Evolutionary conservation across 2,888 invertebrate genomes (phyloP), one percentile per base, ranked within the genome.

Genomic region (Portevinia maculata): DNA sequence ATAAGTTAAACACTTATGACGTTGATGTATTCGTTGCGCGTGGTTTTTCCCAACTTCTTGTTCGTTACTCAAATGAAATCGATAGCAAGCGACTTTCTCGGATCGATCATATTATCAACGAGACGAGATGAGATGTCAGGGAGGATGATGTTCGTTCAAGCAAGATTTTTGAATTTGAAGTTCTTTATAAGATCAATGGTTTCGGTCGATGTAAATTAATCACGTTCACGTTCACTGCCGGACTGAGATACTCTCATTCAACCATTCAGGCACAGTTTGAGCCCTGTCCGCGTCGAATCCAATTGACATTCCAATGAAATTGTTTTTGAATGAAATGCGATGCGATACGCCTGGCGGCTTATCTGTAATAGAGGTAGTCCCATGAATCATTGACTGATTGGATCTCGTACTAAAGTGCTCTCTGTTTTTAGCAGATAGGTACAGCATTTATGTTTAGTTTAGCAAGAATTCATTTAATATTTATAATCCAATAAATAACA

Each of bases 1-100:
- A 57, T 69, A 74, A 74, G 69, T 75, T 74, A 64, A 69, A 70
- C 64, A 73, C 71, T 75, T 64, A 70, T 75, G 64, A 81, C 59
- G 64, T 65, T 64, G 46, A 28, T 24, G 70, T 75, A 52, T 67
- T 59, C 46, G 32, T 65, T 57, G 32, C 28, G 52, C 39, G 39
- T 15, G 1, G 17, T 53, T 52, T 34, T 44, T 73, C 9, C 21
- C 15, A 46, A 8, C 9, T 5, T 11, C 17, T 21, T 48, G n/a
- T 28, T 24, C 13, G 19, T 50, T 8, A n/a, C 28, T 60, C 37
- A 39, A 78, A 70, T 76, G 24, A 48, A 62, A 64, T 57, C 71
- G 64, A 57, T 70, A 64, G 34, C 64, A 44, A 46, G 17, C 3
- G 32, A 64, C 71, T 71, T 78, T 78, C 78, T 65, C 53, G 53